These are phyloP conservation scores for Atlantisia rogersi DNA, from an alignment of 2,113 vertebrate species.

Conservation along the genomic window DNA sequence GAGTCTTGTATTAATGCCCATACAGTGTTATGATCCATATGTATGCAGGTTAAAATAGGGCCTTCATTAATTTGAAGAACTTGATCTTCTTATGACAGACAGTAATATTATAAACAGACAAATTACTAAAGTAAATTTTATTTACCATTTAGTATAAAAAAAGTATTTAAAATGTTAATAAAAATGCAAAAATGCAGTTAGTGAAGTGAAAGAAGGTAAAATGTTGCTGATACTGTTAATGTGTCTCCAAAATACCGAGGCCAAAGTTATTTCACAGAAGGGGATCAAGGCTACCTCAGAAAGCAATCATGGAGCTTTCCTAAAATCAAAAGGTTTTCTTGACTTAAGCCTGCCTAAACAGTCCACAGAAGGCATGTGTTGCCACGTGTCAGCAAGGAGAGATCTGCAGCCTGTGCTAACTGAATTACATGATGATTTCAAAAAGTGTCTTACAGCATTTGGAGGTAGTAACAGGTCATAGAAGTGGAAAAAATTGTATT, in stretches of 20 bases:
- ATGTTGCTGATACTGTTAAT: not conserved
- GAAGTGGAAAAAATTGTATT: not conserved
- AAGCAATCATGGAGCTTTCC: not conserved
- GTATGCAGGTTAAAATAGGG: not conserved
- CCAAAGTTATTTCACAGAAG: not conserved
- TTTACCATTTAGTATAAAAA: not conserved
- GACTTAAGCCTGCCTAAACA: not conserved
- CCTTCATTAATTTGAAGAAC: not conserved
- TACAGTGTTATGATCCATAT: rapidly evolving
- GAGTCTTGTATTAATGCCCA: not conserved
- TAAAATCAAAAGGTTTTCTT: not conserved
- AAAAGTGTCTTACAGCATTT: not conserved
- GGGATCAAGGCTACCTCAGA: not conserved
- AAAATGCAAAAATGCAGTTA: not conserved
- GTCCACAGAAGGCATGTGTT: not conserved
- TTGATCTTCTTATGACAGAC: not conserved
- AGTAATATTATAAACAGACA: not conserved
- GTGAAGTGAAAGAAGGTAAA: not conserved
- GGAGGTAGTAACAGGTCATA: not conserved
- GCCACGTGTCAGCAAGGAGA: not conserved
- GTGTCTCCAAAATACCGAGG: not conserved
- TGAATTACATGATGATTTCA: not conserved
- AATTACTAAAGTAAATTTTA: not conserved
- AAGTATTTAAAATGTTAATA: not conserved
- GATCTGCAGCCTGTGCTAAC: not conserved